A percentile compares a stretch with the other conserved stretches of the same genome.
phyloP scores from a whole-genome alignment of 1,140 invertebrate species.

The Brachionus sp. region DNA sequence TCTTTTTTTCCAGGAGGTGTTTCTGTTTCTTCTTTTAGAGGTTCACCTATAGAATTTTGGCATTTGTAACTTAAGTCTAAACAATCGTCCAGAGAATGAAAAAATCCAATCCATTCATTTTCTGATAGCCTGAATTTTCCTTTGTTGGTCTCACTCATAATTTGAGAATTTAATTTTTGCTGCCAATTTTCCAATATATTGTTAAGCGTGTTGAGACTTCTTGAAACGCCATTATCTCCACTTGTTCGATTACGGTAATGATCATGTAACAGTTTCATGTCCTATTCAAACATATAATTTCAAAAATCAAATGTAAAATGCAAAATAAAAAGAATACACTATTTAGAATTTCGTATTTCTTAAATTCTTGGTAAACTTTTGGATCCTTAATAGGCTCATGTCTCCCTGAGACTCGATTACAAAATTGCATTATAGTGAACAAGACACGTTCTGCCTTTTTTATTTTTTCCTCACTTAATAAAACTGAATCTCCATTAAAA shows the following conservation, averaged over 20 bases:
- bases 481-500: conserved; percentile 25
- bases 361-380: not conserved
- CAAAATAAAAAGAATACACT: not conserved
- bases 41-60: not conserved
- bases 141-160: conserved; percentile 46
- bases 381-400: not conserved
- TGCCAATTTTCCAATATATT: conserved; percentile 55
- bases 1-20: conserved; percentile 52
- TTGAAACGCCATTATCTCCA: conserved; percentile 59
- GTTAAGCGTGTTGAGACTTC: conserved; percentile 52
- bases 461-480: conserved; percentile 13
- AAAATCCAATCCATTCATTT: conserved; percentile 54
- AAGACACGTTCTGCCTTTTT: conserved; percentile 28
- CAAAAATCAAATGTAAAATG: not conserved
- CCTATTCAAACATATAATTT: not conserved
- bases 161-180: conserved; percentile 49
- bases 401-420: not conserved
- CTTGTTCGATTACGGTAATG: conserved; percentile 57
- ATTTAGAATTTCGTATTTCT: not conserved
- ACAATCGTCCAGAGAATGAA: conserved; percentile 55
- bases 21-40: conserved; percentile 48
- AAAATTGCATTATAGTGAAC: not conserved
- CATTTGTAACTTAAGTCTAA: conserved; percentile 47
- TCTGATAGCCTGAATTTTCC: conserved; percentile 52
- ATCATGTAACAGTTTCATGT: conserved; percentile 49